Percentiles rank a stretch among this genome's conserved stretches.
phyloP scores from a whole-genome alignment of 1,140 invertebrate species.

The Drosophila ananassae region DNA sequence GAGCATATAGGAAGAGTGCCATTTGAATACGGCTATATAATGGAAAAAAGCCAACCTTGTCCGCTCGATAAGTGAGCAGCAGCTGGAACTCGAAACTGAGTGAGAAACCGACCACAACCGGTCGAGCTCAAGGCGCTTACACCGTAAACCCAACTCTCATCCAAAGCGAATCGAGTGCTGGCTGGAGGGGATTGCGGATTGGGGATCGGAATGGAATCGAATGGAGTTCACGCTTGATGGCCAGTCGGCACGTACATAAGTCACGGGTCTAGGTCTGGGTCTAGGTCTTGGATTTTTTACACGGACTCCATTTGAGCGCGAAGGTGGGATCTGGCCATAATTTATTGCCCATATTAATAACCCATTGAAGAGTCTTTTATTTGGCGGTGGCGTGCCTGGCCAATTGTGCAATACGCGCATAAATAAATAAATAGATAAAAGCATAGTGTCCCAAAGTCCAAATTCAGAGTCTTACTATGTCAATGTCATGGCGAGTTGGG shows the following conservation, averaged over 20 bases:
- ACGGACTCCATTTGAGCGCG: slow-evolving; percentile 48
- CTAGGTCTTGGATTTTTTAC: slow-evolving; percentile 51
- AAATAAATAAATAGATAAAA: slow-evolving; percentile 62
- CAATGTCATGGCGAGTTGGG: slow-evolving; percentile 68
- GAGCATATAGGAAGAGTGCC: slow-evolving; percentile 45
- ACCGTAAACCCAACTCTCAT: slow-evolving; percentile 33
- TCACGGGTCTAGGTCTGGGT: slow-evolving; percentile 44
- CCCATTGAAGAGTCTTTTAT: slow-evolving; percentile 34
- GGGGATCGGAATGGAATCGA: slow-evolving; percentile 8
- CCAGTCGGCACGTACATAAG: slow-evolving; percentile 17
- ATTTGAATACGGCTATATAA: slow-evolving; percentile 37
- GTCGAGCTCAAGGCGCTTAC: slow-evolving; percentile 71
- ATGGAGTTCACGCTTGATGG: slow-evolving; percentile 58
- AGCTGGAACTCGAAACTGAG: slow-evolving; percentile 33
- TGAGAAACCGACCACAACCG: slow-evolving; percentile 64
- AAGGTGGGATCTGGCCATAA: slow-evolving; percentile 47
- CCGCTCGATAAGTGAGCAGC: slow-evolving; percentile 46
- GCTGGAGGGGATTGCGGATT: slow-evolving; percentile 3
- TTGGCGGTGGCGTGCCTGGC: slow-evolving; percentile 20
- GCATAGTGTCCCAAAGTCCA: slow-evolving; percentile 23
- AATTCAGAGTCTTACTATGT: slow-evolving; percentile 63
- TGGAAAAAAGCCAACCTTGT: slow-evolving; percentile 59
- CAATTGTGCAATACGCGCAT: slow-evolving; percentile 70
- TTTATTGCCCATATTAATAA: slow-evolving; percentile 34
- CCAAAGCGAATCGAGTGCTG: slow-evolving; percentile 16